Evolutionary conservation across 2,888 invertebrate species (phyloP).

Genomic region (Acanthosoma haemorrhoidale): DNA sequence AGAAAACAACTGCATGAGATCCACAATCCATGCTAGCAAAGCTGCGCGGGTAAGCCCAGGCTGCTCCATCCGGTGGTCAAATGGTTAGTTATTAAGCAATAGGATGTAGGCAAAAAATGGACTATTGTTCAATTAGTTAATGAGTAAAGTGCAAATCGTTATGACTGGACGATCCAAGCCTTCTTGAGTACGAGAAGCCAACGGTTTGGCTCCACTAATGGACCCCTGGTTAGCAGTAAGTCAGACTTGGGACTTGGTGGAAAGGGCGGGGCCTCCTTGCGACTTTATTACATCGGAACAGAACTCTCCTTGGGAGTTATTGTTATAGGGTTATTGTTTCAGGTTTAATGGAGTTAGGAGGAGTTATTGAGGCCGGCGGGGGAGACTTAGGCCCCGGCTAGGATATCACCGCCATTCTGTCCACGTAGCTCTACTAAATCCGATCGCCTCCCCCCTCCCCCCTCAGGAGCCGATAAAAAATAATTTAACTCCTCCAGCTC

Average conservation of each 20-base stretch:
- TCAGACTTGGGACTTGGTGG: neutral
- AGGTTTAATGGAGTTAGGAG: conserved; percentile 24
- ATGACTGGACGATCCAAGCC: too few species aligned
- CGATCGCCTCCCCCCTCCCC: neutral
- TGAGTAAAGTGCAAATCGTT: too few species aligned
- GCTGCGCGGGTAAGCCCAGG: too few species aligned
- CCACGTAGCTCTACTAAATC: conserved; percentile 20
- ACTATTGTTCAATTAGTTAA: too few species aligned
- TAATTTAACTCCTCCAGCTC: conserved; percentile 19
- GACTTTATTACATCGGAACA: conserved; percentile 19
- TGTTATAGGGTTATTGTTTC: conserved; percentile 28
- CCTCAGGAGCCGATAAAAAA: conserved; percentile 9
- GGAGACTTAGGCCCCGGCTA: neutral
- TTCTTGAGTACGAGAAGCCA: too few species aligned
- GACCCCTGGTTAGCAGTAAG: neutral
- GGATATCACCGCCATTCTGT: neutral
- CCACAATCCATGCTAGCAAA: too few species aligned
- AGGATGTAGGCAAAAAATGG: too few species aligned
- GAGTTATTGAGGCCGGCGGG: conserved; percentile 5
- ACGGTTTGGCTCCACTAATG: neutral
- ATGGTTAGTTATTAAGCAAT: too few species aligned
- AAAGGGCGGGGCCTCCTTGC: neutral
- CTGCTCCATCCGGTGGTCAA: too few species aligned
- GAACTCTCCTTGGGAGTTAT: conserved; percentile 16
- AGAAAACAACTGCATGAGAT: too few species aligned